phyloP scores from a whole-genome alignment of 2,797 vertebrate genomes.

The Paedocypris micromegethes region DNA sequence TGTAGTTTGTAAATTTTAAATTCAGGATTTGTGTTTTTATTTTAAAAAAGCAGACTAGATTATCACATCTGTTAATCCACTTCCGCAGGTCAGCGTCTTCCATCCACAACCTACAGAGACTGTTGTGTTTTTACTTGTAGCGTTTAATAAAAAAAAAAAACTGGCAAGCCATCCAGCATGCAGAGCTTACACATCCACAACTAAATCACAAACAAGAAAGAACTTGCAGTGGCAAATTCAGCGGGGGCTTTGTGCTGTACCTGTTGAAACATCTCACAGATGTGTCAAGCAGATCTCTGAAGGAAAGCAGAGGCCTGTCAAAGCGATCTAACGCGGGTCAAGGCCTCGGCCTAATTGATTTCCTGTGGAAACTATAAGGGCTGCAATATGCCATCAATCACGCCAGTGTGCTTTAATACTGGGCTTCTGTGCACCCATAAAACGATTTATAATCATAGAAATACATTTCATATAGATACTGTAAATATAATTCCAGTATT shows the following conservation, averaged over 20 bases:
- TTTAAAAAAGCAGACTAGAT: conserved; percentile 39
- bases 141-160: conserved; percentile 45
- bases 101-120: conserved; percentile 16
- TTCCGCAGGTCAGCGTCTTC: conserved; percentile 42
- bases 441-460: no score
- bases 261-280: conserved; percentile 55
- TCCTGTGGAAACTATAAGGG: conserved; percentile 44
- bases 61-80: conserved; percentile 32
- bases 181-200: conserved; percentile 57
- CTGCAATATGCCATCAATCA: conserved; percentile 32
- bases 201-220: conserved; percentile 54
- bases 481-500: not conserved
- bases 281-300: conserved; percentile 53
- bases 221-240: conserved; percentile 48
- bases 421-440: no score
- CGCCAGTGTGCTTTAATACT: not conserved
- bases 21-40: conserved; percentile 5
- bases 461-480: no score
- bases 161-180: conserved; percentile 49
- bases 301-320: conserved; percentile 32
- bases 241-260: conserved; percentile 21
- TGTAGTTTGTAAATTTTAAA: no score
- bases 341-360: conserved; percentile 40
- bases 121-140: conserved; percentile 25
- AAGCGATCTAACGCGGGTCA: conserved; percentile 23